Conservation (phyloP, 2,113 vertebrate genomes). For the Erythrolamprus reginae region DNA sequence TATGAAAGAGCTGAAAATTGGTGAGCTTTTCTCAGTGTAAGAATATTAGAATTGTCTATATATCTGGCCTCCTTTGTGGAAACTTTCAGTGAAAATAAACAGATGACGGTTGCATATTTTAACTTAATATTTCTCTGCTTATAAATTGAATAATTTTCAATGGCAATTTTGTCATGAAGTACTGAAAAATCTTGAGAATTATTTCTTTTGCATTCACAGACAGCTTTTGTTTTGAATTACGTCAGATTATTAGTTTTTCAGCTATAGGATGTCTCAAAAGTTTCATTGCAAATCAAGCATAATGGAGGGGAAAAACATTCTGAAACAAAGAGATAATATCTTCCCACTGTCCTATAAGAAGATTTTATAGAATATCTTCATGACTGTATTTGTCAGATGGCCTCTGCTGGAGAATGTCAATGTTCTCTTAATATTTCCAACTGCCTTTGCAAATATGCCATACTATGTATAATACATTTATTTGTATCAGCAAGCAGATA, state of each 20-base stretch:
- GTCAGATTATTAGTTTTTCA: neutral
- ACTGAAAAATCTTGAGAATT: neutral
- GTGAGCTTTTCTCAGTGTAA: neutral
- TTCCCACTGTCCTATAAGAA: neutral
- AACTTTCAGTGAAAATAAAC: neutral
- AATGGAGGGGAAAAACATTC: neutral
- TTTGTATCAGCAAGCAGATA: neutral
- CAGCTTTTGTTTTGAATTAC: neutral
- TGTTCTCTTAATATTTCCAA: neutral
- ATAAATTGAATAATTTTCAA: neutral
- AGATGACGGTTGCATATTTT: neutral
- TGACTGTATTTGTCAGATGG: neutral
- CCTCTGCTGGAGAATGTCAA: neutral
- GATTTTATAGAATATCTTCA: neutral
- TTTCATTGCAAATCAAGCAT: neutral
- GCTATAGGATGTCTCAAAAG: neutral
- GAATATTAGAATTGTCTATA: neutral
- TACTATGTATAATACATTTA: neutral
- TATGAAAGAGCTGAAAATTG: neutral
- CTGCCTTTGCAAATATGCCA: neutral
- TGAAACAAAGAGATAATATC: neutral
- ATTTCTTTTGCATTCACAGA: neutral
- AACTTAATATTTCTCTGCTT: neutral
- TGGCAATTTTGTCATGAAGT: slow-evolving; percentile 3
- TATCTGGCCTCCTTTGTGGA: neutral